A percentile compares a stretch with the other conserved stretches of the same genome.
Evolutionary conservation across 2,113 vertebrate species (phyloP).

Genomic region (Apus apus): DNA sequence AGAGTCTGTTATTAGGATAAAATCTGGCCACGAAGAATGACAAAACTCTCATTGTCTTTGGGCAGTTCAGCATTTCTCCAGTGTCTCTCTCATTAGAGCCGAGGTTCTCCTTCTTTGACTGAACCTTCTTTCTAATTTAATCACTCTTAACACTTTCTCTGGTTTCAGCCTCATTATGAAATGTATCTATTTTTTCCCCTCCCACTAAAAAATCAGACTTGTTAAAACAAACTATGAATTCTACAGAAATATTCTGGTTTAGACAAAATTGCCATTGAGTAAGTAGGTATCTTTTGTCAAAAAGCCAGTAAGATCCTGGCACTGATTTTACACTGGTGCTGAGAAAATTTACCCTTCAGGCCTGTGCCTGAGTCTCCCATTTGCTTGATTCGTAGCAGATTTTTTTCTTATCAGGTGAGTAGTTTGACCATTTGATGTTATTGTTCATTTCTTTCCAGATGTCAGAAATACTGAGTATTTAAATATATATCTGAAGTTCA

Average conservation of each 20-base stretch:
- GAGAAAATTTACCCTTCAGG: not conserved
- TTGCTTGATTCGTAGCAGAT: slow-evolving; percentile 15
- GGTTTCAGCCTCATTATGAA: not conserved
- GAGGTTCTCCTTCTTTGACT: not conserved
- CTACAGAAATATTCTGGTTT: not conserved
- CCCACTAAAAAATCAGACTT: not conserved
- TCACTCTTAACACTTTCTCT: not conserved
- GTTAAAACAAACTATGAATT: not conserved
- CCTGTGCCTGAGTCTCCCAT: not conserved
- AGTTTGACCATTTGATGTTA: slow-evolving; percentile 52
- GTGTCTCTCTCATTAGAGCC: not conserved
- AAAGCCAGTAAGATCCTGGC: not conserved
- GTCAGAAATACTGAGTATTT: slow-evolving; percentile 50
- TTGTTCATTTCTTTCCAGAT: slow-evolving; percentile 52
- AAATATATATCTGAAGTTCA: slow-evolving; percentile 51
- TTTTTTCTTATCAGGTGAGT: slow-evolving; percentile 20
- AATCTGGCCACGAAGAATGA: not conserved
- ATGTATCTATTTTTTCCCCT: not conserved
- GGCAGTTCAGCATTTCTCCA: not conserved
- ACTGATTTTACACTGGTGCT: not conserved
- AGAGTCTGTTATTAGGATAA: not conserved
- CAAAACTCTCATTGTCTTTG: not conserved
- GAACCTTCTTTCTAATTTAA: not conserved
- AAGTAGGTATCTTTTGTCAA: not conserved
- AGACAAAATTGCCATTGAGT: not conserved